Conservation (phyloP, 2,797 vertebrate species). For the Calcarius lapponicus region DNA sequence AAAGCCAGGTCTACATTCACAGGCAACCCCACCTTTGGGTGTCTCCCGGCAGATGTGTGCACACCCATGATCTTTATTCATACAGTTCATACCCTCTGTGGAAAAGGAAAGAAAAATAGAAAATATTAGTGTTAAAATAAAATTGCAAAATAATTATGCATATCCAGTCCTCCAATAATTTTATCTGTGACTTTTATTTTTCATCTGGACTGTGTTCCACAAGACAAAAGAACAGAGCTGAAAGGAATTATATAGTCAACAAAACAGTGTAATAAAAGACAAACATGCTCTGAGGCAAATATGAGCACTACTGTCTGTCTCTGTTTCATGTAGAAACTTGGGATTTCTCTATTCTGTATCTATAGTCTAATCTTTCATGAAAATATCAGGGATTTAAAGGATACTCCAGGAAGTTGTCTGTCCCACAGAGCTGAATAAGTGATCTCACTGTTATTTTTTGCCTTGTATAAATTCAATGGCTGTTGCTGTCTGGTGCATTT, state of each 20-base stretch:
- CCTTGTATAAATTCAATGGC: not conserved
- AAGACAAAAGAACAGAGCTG: not conserved
- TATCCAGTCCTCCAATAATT: not conserved
- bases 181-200: not conserved
- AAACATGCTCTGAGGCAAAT: not conserved
- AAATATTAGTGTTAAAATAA: conserved; percentile 20
- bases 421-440: not conserved
- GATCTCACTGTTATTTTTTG: not conserved
- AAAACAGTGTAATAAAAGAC: not conserved
- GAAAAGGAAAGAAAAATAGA: conserved; percentile 39
- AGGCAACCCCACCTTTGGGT: conserved; percentile 95
- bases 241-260: not conserved
- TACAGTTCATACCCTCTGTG: conserved; percentile 91
- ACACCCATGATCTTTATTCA: conserved; percentile 98
- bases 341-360: not conserved
- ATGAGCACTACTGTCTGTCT: not conserved
- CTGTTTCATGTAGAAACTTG: not conserved
- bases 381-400: not conserved
- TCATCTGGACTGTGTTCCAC: not conserved
- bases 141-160: not conserved
- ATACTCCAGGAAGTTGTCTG: not conserved
- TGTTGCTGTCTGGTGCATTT: not conserved
- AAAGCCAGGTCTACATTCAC: conserved; percentile 97
- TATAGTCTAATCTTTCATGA: not conserved
- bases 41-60: conserved; percentile 98